A percentile compares a stretch with the other conserved stretches of the same genome.
These are phyloP conservation scores for Scopus umbretta DNA, from an alignment of 2,113 vertebrate genomes.

Conservation along the genomic window DNA sequence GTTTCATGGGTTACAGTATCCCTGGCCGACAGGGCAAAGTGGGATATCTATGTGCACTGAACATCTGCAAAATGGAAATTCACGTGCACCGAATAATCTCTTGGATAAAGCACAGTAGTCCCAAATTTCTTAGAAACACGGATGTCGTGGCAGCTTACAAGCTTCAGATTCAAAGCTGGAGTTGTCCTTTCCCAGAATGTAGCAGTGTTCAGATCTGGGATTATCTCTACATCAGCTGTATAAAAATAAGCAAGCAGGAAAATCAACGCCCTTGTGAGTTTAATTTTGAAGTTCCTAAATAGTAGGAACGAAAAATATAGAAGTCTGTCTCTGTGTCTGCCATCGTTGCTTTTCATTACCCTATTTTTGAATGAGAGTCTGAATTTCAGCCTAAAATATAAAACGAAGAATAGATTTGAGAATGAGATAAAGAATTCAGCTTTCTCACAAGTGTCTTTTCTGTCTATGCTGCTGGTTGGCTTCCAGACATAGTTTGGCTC, in stretches of 20 bases:
- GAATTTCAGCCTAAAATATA: conserved; percentile 3
- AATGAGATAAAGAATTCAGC: conserved; percentile 8
- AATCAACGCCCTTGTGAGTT: neutral
- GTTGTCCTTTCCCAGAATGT: neutral
- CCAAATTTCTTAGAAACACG: neutral
- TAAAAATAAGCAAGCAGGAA: conserved; percentile 34
- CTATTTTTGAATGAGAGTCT: neutral
- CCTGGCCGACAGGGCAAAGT: neutral
- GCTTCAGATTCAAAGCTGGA: neutral
- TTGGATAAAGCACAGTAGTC: neutral
- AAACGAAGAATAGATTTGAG: conserved; percentile 12
- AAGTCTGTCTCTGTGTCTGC: neutral
- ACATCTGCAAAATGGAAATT: neutral
- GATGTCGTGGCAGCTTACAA: neutral
- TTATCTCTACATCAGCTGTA: neutral
- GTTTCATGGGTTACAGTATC: neutral
- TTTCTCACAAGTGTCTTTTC: neutral
- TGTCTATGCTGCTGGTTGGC: neutral
- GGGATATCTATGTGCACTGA: neutral
- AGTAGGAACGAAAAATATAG: conserved; percentile 22
- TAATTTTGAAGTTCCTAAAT: conserved; percentile 33
- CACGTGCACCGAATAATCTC: neutral
- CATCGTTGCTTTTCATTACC: neutral
- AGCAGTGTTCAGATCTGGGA: neutral
- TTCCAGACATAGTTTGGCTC: conserved; percentile 34